Evolutionary conservation across 2,797 vertebrate species (phyloP), one percentile per base, ranked within the genome.

Genomic region (Morus bassanus): DNA sequence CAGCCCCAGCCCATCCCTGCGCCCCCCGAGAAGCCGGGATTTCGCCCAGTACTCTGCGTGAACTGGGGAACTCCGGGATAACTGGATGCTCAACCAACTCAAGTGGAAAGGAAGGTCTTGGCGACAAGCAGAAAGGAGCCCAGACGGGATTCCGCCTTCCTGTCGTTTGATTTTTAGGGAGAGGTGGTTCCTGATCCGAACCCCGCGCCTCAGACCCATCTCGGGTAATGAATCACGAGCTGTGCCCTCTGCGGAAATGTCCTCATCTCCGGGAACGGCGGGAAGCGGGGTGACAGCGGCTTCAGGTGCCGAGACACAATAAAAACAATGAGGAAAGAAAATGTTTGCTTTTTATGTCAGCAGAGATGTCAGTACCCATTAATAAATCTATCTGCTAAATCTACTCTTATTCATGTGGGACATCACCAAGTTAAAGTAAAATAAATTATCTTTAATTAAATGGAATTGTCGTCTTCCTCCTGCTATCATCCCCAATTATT

Each of bases 371-470:
- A 98, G 97, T 97, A 96, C 94, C 98, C 98, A 98, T 98, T 98
- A 98, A 98, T 98, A 98, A 97, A 98, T 98, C 97, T 97, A 97
- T 98, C 97, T 97, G 97, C 98, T 97, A 97, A 98, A 98, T 97
- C 97, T 98, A 96, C 97, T 98, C 97, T 98, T 98, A 98, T 97
- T 98, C 98, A 98, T 97, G 96, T 96, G 98, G 97, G 98, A 98
- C 97, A 96, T 96, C 98, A 96, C 96, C 96, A 97, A 98, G 97
- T 98, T 98, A 98, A 98, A 98, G 97, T 97, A 98, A 98, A 98
- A 98, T 98, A 98, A 98, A 98, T 98, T 98, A 98, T 97, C 98
- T 97, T 98, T 98, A 98, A 98, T 98, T 98, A 98, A 98, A 98
- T 98, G 97, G 97, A 98, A 98, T 98, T 98, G 98, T 98, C 96